Percentiles rank a stretch among this genome's conserved stretches.
Conservation (phyloP, 2,888 invertebrate genomes). For the Amaurobius ferox region DNA sequence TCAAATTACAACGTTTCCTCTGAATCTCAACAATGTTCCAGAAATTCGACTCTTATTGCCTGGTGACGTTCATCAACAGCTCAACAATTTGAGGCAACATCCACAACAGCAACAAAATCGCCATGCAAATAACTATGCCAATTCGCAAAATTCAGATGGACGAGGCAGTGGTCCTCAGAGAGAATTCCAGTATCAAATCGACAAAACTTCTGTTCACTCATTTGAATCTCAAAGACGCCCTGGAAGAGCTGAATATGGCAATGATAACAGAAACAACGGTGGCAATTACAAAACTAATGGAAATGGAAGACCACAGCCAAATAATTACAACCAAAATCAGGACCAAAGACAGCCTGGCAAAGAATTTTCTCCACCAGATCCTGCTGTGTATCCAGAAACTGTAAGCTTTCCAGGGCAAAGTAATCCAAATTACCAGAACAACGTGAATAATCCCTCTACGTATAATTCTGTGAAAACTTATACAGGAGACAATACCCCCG, state of each 20-base stretch:
- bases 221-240: constrained; percentile 56
- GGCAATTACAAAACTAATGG: neutral
- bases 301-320: neutral
- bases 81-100: constrained; percentile 27
- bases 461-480: neutral
- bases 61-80: constrained; percentile 54
- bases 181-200: neutral
- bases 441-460: neutral
- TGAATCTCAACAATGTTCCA: constrained; percentile 47
- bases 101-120: constrained; percentile 12
- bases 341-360: constrained; percentile 6
- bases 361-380: constrained; percentile 32
- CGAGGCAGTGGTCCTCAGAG: neutral
- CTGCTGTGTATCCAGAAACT: constrained; percentile 22
- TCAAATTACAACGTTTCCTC: constrained; percentile 36
- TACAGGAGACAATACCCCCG: neutral
- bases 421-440: neutral
- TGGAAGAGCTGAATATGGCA: neutral
- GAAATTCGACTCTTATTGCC: constrained; percentile 59
- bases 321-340: constrained; percentile 23
- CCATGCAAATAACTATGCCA: neutral
- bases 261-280: neutral
- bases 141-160: neutral
- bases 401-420: constrained; percentile 24
- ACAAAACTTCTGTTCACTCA: constrained; percentile 1